Base-by-base conservation (phyloP, 2,888 invertebrate species). In the Caenorhabditis angaria region DNA sequence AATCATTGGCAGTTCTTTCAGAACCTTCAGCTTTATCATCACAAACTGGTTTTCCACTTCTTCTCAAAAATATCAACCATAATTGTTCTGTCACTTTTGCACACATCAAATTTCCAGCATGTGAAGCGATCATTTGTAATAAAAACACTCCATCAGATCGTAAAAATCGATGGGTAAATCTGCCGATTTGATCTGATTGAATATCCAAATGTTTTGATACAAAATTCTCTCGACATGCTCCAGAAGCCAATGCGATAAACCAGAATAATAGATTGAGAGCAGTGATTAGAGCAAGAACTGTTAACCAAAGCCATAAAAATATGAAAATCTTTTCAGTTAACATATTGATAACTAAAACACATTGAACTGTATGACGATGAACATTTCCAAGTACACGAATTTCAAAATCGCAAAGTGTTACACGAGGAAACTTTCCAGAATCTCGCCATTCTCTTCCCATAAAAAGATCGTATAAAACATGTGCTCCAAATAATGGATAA, bases 401-500 rank as follows among this genome's bases (percentile, higher is more conserved):
- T 65, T 85, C 84, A 66, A 88, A 88, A 74, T 88, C 88, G 64
- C 88, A 88, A 47, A 88, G 81, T 5, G 88, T 88, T 18, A 88
- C 88, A 25, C 88, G 70, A 2, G 88, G 88, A 69, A 88, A 88
- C 65, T 87, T 87, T n/a, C 86, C 87, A 29, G 86, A 86, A 61
- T 88, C 85, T 47, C 81, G 71, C 87, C 87, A 87, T 76, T 87
- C 87, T 32, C 81, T 68, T 29, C 85, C 85, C 65, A 86, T 86
- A 27, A 88, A 82, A 55, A 90, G 80, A 71, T 89, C 89, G 65
- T 88, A 87, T 20, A 89, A 76, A 24, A 89, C 89, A 77, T 89
- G 88, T 56, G 88, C 88, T 55, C 90, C 89, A 82, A 88, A 87
- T 62, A 87, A 74, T 27, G 87, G 87, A 57, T 87, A 88, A 41